phyloP scores from a whole-genome alignment of 2,797 vertebrate species.

The Megaceryle alcyon region DNA sequence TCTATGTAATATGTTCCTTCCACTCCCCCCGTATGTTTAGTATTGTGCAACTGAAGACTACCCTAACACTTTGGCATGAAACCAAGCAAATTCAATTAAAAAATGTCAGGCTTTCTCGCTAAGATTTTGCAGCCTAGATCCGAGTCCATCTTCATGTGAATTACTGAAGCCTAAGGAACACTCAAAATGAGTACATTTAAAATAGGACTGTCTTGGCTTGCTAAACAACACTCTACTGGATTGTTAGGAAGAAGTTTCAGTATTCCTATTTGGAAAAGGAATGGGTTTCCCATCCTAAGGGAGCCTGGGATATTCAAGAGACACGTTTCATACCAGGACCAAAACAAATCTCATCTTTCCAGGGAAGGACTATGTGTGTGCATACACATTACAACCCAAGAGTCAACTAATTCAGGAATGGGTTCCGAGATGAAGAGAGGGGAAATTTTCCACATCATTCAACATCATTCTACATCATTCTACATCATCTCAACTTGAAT shows the following conservation, averaged over 20 bases:
- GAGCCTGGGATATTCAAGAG: neutral
- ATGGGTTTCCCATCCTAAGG: neutral
- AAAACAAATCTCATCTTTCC: neutral
- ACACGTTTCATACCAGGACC: neutral
- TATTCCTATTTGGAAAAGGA: fast-evolving
- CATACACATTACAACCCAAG: neutral
- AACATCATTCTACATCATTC: neutral
- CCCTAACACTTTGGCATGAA: neutral
- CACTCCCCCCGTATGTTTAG: neutral
- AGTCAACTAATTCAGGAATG: neutral
- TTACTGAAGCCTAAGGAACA: neutral
- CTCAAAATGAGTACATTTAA: neutral
- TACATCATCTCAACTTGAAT: neutral
- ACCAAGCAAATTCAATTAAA: neutral
- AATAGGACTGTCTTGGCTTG: neutral
- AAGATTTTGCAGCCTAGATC: neutral
- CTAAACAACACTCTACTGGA: neutral
- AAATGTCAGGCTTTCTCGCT: neutral
- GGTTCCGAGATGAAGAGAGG: neutral
- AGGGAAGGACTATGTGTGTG: neutral
- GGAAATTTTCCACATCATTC: neutral
- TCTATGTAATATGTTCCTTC: neutral
- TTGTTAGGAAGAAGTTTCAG: neutral
- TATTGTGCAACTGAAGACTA: neutral
- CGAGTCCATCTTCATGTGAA: neutral